Conservation (phyloP, 2,888 invertebrate genomes). For the Acleris laterana region DNA sequence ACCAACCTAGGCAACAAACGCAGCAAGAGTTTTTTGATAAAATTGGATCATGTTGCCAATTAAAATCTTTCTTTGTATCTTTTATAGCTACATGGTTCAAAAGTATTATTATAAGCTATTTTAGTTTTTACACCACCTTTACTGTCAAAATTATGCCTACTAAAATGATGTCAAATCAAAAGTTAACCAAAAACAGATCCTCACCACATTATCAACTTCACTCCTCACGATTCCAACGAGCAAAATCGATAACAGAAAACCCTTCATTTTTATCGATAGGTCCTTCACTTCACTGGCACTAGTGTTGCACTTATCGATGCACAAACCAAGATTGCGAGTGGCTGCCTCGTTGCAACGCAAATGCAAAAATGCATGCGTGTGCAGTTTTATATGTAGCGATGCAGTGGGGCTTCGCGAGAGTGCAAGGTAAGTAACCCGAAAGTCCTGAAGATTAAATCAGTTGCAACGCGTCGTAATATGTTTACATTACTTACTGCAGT, state of each 20-base stretch:
- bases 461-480: background rate
- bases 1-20: too few species aligned
- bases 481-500: too few species aligned
- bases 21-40: too few species aligned
- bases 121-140: too few species aligned
- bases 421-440: conserved; percentile 15
- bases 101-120: too few species aligned
- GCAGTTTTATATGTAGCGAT: conserved; percentile 71
- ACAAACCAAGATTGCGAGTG: conserved; percentile 42
- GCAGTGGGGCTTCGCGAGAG: conserved; percentile 63
- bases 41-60: background rate
- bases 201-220: conserved; percentile 73
- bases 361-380: conserved; percentile 63
- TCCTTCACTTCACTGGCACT: conserved; percentile 64
- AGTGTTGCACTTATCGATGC: conserved; percentile 38
- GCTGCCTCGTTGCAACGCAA: conserved; percentile 57
- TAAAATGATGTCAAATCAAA: too few species aligned
- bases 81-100: too few species aligned
- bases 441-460: background rate
- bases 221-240: conserved; percentile 71
- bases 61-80: too few species aligned
- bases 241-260: conserved; percentile 65
- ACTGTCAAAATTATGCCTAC: too few species aligned
- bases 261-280: conserved; percentile 63
- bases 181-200: conserved; percentile 15